Evolutionary conservation across 1,140 invertebrate genomes (phyloP), one percentile per base, ranked within the genome.

Genomic region (Euura saliciscinereae): DNA sequence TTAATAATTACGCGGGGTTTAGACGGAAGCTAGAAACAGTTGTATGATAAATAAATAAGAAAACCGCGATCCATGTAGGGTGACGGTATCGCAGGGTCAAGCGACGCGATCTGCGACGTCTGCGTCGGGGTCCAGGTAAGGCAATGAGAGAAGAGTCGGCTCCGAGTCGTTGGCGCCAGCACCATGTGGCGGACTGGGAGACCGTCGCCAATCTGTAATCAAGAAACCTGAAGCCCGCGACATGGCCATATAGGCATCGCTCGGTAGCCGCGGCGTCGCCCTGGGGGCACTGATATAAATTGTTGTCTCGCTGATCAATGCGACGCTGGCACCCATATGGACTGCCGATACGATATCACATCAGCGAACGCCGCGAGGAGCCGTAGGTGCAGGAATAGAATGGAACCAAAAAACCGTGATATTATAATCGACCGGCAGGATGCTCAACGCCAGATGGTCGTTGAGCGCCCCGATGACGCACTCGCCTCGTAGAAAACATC

Each of bases 401-500:
- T 45, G 46, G 67, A 44, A 43, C 44, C 45, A 45, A 43, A 43
- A 59, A 45, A 72, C 6, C 65, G 64, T 67, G 46, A 51, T 51
- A 45, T 45, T 68, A 69, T n/a, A 59, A 67, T 65, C 45, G 51
- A 69, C 42, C 28, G 45, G 51, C 72, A 65, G 72, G 72, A 69
- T 73, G 72, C 68, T 68, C 45, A 73, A 66, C 78, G 74, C 78
- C 79, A 80, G 79, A 80, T 80, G 79, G 79, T 79, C 75, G 8
- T 8, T 8, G 13, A 59, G 8, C 13, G 75, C 75, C 78, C 74
- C 78, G 73, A 78, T 80, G 79, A 78, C 75, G 77, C 75, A 77
- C 70, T 75, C 66, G 66, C 66, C 68, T 75, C 67, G 69, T 73
- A 73, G 74, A 78, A 78, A 78, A 76, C 76, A 77, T 79, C 71